Conservation (phyloP, 1,140 invertebrate species). For the Drosophila saltans region DNA sequence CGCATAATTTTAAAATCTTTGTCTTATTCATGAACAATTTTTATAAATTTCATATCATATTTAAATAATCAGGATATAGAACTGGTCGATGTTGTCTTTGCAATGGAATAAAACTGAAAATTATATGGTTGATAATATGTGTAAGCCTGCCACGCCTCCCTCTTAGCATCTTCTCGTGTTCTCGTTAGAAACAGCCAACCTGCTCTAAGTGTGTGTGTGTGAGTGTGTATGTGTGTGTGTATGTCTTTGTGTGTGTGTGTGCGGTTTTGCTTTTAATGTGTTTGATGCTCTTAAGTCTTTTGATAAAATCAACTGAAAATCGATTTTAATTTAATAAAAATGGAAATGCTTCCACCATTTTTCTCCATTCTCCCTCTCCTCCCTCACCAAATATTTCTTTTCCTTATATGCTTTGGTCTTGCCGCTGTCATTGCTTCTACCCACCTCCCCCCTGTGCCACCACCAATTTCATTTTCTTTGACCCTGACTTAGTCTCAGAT, state of each 20-base stretch:
- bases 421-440: background rate
- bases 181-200: background rate
- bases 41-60: no score
- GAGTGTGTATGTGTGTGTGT: slow-evolving; percentile 4
- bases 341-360: slow-evolving; percentile 43
- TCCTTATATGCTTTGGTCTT: no score
- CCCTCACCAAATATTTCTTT: background rate
- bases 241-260: slow-evolving; percentile 21
- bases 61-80: background rate
- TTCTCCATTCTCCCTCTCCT: background rate
- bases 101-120: background rate
- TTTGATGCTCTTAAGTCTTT: slow-evolving; percentile 64
- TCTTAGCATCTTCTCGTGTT: slow-evolving; percentile 18
- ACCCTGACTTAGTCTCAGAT: background rate
- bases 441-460: background rate
- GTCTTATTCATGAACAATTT: no score
- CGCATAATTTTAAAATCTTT: no score
- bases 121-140: background rate
- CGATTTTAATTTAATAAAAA: slow-evolving; percentile 65
- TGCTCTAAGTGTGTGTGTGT: background rate
- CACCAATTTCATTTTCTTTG: background rate
- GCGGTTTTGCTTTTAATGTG: slow-evolving; percentile 58
- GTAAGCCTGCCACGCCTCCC: background rate
- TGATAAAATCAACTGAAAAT: slow-evolving; percentile 63
- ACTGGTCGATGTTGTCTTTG: background rate